Percentiles rank a stretch among this genome's conserved stretches.
phyloP scores from a whole-genome alignment of 2,888 invertebrate genomes.

The Elgonia sp. region DNA sequence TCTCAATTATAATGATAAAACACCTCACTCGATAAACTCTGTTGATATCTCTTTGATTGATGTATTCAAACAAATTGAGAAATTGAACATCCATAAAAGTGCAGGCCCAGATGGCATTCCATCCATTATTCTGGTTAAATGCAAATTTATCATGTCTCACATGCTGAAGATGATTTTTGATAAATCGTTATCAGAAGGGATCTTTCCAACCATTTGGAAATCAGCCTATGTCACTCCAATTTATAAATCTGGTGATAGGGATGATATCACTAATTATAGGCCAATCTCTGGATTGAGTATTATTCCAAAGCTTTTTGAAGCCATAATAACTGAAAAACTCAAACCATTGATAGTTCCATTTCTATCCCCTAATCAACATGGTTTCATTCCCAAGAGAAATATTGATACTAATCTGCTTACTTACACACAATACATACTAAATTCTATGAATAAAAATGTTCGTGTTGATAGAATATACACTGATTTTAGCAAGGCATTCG shows the following conservation, averaged over 20 bases:
- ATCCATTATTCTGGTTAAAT: neutral
- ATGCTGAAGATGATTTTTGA: slow-evolving; percentile 19
- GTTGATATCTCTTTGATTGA: neutral
- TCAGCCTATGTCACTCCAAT: slow-evolving; percentile 22
- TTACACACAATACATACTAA: neutral
- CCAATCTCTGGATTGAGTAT: slow-evolving; percentile 17
- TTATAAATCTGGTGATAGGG: slow-evolving; percentile 25
- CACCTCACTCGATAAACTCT: neutral
- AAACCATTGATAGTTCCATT: neutral
- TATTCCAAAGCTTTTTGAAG: neutral
- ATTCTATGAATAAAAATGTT: no score
- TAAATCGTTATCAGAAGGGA: slow-evolving; percentile 11
- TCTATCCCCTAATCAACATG: neutral
- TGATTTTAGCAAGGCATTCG: slow-evolving; percentile 10
- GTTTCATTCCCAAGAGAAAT: neutral
- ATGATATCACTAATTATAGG: slow-evolving; percentile 25
- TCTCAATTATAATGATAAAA: neutral
- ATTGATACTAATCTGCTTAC: neutral
- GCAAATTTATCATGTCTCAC: neutral
- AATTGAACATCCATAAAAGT: neutral
- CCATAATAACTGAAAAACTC: slow-evolving; percentile 1
- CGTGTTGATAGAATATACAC: neutral
- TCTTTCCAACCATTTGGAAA: slow-evolving; percentile 44
- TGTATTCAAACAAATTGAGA: neutral
- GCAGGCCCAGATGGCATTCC: slow-evolving; percentile 18